These are phyloP conservation scores for Argentina silus DNA, from an alignment of 2,797 vertebrate species.

Conservation along the genomic window DNA sequence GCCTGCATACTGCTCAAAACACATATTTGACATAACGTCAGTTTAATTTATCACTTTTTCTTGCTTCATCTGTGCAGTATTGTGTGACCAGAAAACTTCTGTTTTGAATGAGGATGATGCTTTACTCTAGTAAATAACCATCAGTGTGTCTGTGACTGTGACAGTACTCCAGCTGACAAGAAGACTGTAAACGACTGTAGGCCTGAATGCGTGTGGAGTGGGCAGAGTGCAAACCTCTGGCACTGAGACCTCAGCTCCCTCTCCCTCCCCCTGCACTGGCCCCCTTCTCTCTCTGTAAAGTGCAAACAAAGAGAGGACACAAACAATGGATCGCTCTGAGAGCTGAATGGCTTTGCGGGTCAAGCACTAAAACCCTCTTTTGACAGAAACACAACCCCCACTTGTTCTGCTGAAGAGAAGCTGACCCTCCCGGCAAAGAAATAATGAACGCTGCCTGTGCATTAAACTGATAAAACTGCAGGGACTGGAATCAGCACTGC, in stretches of 20 bases:
- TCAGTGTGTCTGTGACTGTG: too few species aligned
- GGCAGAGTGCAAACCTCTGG: conserved; percentile 66
- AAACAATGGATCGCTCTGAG: conserved; percentile 80
- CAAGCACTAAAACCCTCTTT: conserved; percentile 79
- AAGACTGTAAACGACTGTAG: conserved; percentile 10
- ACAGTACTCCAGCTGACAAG: neutral
- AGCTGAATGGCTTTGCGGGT: conserved; percentile 80
- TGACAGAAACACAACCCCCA: conserved; percentile 81
- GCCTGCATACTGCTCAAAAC: too few species aligned
- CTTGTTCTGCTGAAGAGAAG: conserved; percentile 83
- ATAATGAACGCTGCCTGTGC: conserved; percentile 77
- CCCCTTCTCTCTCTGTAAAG: conserved; percentile 64
- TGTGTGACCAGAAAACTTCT: too few species aligned
- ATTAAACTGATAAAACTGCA: conserved; percentile 78
- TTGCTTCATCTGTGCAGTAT: too few species aligned
- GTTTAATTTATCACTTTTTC: too few species aligned
- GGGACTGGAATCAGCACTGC: conserved; percentile 71
- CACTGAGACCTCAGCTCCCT: conserved; percentile 46
- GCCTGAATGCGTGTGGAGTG: conserved; percentile 58
- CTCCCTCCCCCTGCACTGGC: conserved; percentile 10
- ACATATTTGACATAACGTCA: too few species aligned
- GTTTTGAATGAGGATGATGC: too few species aligned
- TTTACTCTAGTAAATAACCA: too few species aligned
- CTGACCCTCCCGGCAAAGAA: conserved; percentile 76
- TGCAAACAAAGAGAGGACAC: conserved; percentile 80